These are phyloP conservation scores for Drosophila conformis DNA, from an alignment of 2,888 invertebrate species.

Conservation along the genomic window DNA sequence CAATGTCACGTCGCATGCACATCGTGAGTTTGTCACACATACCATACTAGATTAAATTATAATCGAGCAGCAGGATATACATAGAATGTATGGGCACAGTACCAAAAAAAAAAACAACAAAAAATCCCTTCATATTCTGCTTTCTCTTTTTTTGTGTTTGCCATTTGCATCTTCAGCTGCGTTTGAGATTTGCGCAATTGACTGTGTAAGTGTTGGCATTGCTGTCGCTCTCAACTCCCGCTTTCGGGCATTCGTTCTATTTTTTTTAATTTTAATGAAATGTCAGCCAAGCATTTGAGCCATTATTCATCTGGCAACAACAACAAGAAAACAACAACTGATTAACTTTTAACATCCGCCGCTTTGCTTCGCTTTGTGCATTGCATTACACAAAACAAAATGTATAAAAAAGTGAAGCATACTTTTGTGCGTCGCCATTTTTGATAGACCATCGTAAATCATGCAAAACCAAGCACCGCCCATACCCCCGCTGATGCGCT, in stretches of 20 bases:
- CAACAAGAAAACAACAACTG: conserved; percentile 60
- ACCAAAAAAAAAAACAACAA: conserved; percentile 18
- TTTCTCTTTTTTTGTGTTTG: not conserved
- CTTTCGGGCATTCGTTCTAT: conserved; percentile 31
- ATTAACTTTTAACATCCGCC: conserved; percentile 75
- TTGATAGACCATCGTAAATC: conserved; percentile 76
- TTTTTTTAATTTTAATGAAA: conserved; percentile 69
- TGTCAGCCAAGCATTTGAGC: conserved; percentile 65
- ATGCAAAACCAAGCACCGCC: conserved; percentile 32
- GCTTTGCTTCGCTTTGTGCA: conserved; percentile 60
- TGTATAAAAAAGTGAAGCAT: conserved; percentile 49
- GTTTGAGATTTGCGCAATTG: conserved; percentile 77
- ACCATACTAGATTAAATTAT: conserved; percentile 82
- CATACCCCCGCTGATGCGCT: conserved; percentile 24
- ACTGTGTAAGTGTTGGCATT: conserved; percentile 74
- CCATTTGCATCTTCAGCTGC: conserved; percentile 66
- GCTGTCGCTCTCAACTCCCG: conserved; percentile 22
- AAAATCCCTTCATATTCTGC: not conserved
- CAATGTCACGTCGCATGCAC: conserved; percentile 72
- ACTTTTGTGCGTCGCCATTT: conserved; percentile 66
- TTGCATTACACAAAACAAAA: conserved; percentile 58
- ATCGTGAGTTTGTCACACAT: conserved; percentile 74
- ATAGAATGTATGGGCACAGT: conserved; percentile 22
- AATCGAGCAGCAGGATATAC: conserved; percentile 70
- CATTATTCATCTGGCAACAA: conserved; percentile 69